Evolutionary conservation across 2,113 vertebrate genomes (phyloP).

Genomic region (Madoqua kirkii): DNA sequence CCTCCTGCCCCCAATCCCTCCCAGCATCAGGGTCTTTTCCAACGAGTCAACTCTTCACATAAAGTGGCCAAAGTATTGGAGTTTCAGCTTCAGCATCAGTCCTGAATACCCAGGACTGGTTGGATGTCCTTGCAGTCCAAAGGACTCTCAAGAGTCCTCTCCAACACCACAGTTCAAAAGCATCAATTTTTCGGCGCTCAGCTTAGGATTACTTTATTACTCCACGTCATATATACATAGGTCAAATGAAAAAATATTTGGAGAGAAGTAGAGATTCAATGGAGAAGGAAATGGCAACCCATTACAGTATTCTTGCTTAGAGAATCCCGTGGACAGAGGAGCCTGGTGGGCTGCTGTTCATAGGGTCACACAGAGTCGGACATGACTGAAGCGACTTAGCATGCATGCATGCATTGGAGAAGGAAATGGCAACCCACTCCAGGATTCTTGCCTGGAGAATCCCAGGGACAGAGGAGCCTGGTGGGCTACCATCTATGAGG

Average conservation of each 20-base stretch:
- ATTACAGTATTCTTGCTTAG: background rate
- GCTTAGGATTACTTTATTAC: background rate
- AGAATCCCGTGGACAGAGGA: background rate
- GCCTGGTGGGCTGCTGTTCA: background rate
- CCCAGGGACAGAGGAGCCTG: background rate
- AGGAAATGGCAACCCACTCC: background rate
- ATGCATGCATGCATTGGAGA: background rate
- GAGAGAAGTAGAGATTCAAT: background rate
- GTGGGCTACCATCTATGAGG: background rate
- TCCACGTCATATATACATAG: background rate
- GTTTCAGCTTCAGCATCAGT: no score
- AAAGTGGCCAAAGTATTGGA: no score
- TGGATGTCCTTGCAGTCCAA: no score
- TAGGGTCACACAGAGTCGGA: fast-evolving
- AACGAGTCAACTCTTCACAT: fast-evolving
- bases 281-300: background rate
- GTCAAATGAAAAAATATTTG: background rate
- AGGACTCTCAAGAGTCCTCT: no score
- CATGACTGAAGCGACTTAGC: background rate
- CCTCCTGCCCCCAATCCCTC: no score
- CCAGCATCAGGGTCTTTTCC: no score
- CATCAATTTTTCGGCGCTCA: no score
- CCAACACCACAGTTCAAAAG: no score
- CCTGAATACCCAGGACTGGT: no score
- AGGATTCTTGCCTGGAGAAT: background rate